These are phyloP conservation scores for Okamejei kenojei DNA, from an alignment of 2,797 vertebrate genomes.

Conservation along the genomic window DNA sequence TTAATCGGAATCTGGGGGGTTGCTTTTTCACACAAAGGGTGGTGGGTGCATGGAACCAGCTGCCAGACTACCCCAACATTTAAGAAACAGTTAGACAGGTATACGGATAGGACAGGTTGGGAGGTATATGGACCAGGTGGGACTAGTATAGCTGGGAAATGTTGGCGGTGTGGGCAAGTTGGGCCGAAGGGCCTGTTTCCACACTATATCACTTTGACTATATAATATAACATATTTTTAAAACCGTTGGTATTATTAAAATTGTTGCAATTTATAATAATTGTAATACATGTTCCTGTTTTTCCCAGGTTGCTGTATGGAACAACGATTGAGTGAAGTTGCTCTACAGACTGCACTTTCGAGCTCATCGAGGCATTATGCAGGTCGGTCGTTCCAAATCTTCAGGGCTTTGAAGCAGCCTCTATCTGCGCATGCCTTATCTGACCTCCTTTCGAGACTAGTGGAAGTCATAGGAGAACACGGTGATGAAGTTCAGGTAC, in stretches of 20 bases:
- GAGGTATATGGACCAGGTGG: too few species aligned
- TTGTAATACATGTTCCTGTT: neutral
- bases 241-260: neutral
- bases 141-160: too few species aligned
- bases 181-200: too few species aligned
- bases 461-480: conserved; percentile 97
- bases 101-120: too few species aligned
- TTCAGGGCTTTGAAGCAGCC: conserved; percentile 91
- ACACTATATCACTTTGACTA: too few species aligned
- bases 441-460: conserved; percentile 87
- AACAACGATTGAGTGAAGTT: conserved; percentile 93
- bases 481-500: conserved; percentile 95
- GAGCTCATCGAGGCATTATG: conserved; percentile 92
- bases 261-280: neutral
- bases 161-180: too few species aligned
- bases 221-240: neutral
- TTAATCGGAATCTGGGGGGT: too few species aligned
- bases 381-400: conserved; percentile 93
- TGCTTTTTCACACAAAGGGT: too few species aligned
- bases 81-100: too few species aligned
- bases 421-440: conserved; percentile 85
- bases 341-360: conserved; percentile 91
- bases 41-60: too few species aligned
- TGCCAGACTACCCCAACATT: too few species aligned
- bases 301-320: conserved; percentile 83